Evolutionary conservation across 2,113 vertebrate genomes (phyloP).

Genomic region (Orthonyx spaldingii): DNA sequence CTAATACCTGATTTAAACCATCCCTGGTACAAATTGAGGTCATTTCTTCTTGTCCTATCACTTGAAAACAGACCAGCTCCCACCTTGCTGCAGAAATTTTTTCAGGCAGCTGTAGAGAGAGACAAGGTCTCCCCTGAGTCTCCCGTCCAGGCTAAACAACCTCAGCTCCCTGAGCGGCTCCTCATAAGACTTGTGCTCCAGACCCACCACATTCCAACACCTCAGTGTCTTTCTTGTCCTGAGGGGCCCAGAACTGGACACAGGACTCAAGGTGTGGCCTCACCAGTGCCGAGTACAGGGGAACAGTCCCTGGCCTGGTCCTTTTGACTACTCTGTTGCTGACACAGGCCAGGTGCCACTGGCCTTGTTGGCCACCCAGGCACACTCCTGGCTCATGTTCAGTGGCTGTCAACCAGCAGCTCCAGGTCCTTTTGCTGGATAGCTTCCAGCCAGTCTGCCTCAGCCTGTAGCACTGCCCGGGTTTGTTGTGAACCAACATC

Average conservation of each 20-base stretch:
- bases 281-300: too few species aligned
- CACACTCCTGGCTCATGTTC: neutral
- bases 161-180: neutral
- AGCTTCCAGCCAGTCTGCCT: neutral
- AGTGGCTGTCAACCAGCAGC: neutral
- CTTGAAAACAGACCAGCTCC: neutral
- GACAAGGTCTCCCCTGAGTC: neutral
- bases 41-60: rapidly evolving
- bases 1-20: neutral
- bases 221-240: too few species aligned
- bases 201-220: rapidly evolving
- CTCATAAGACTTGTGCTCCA: neutral
- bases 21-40: neutral
- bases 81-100: rapidly evolving
- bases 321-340: neutral
- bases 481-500: neutral
- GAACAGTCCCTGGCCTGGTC: neutral
- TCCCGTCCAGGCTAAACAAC: neutral
- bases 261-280: neutral
- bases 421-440: neutral
- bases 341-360: neutral
- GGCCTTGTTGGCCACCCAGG: too few species aligned
- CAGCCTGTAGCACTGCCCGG: neutral
- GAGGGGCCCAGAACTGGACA: neutral
- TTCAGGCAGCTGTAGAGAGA: neutral